Percentiles rank a stretch among this genome's conserved stretches.
These are phyloP conservation scores for Melieria omissa DNA, from an alignment of 2,888 invertebrate genomes.

Conservation along the genomic window DNA sequence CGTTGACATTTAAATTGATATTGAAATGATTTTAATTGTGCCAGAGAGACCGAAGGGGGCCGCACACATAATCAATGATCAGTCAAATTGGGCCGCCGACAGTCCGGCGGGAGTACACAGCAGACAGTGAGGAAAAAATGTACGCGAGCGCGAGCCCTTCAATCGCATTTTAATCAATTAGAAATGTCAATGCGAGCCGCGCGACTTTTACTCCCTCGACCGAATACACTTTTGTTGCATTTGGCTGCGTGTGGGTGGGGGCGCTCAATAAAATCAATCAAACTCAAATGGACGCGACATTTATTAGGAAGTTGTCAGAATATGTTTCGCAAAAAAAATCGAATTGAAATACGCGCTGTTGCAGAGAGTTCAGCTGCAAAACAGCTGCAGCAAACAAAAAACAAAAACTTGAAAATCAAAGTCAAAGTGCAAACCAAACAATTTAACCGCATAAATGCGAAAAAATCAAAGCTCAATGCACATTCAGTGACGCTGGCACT, in stretches of 20 bases:
- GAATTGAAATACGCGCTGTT: no score
- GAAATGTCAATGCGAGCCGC: background rate
- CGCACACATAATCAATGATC: background rate
- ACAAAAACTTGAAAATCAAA: no score
- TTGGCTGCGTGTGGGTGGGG: background rate
- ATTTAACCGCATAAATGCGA: no score
- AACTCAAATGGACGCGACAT: slow-evolving; percentile 19
- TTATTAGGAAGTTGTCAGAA: slow-evolving; percentile 21
- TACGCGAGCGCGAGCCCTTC: background rate
- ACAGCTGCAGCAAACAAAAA: no score
- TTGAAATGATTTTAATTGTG: background rate
- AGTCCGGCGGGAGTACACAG: background rate
- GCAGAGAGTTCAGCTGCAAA: no score
- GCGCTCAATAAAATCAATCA: slow-evolving; percentile 22
- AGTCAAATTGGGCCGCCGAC: background rate
- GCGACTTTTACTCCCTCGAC: background rate
- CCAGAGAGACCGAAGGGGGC: background rate
- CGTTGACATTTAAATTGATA: background rate
- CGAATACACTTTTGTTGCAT: background rate
- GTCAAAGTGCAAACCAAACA: no score
- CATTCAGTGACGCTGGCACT: no score
- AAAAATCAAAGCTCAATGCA: no score
- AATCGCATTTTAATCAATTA: slow-evolving; percentile 21
- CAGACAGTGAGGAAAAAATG: background rate
- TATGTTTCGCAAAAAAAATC: background rate